These are phyloP conservation scores for Doris montereyensis DNA, from an alignment of 2,888 invertebrate genomes.

Conservation along the genomic window DNA sequence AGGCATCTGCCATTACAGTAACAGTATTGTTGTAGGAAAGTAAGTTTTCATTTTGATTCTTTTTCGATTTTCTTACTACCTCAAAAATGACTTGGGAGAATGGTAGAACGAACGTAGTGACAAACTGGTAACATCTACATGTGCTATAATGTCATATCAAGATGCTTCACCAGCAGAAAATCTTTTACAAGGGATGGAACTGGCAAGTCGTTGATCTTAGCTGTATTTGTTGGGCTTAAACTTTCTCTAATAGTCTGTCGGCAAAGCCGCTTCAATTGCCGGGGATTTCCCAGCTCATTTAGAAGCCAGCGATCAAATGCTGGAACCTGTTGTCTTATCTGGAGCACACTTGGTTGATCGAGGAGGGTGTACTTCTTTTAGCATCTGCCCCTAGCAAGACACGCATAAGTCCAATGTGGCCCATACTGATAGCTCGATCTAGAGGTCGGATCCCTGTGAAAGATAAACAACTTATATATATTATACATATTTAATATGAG, in stretches of 20 bases:
- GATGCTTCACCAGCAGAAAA: conserved; percentile 37
- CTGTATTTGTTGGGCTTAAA: conserved; percentile 29
- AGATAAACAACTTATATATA: too few species aligned
- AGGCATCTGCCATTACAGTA: too few species aligned
- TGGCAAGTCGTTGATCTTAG: conserved; percentile 20
- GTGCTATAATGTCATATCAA: too few species aligned
- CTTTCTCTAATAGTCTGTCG: conserved; percentile 33
- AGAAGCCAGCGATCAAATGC: conserved; percentile 42
- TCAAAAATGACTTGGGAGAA: too few species aligned
- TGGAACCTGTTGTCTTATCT: conserved; percentile 33
- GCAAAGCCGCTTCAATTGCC: conserved; percentile 38
- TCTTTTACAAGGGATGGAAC: conserved; percentile 39
- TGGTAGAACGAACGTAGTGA: too few species aligned
- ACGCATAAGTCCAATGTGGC: conserved; percentile 35
- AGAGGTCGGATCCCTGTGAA: conserved; percentile 39
- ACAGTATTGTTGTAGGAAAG: too few species aligned
- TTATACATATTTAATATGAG: not conserved
- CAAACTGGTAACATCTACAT: too few species aligned
- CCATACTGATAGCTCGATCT: conserved; percentile 35
- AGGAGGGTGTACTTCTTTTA: conserved; percentile 30
- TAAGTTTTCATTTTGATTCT: too few species aligned
- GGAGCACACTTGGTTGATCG: conserved; percentile 32
- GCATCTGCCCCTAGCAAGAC: conserved; percentile 41
- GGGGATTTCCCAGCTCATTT: conserved; percentile 37
- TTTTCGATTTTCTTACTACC: too few species aligned